Evolutionary conservation across 2,888 invertebrate genomes (phyloP), one percentile per base, ranked within the genome.

Genomic region (Cerastoderma edule): DNA sequence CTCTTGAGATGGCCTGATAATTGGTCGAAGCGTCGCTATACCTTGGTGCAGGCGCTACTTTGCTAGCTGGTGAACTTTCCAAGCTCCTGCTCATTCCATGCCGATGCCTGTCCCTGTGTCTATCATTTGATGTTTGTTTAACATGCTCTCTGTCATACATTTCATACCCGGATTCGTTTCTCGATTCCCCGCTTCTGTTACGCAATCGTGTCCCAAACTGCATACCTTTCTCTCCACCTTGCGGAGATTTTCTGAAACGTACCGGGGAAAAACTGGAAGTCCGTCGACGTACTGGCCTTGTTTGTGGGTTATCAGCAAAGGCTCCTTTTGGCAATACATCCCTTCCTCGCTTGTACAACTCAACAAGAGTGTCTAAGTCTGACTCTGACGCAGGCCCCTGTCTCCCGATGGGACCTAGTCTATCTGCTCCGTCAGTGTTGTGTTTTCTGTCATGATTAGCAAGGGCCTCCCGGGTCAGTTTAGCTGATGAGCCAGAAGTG

Each of bases 391-490:
- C 81, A 10, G 76, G 82, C n/a, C 78, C 81, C 32, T 67, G 72
- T 24, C 74, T 53, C 27, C 74, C 69, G n/a, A 48, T 57, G 2
- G 67, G 67, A 39, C 69, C 57, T n/a, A 69, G 13, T 54, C 74
- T 56, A 13, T 48, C 39, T 33, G 54, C 66, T 22, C 56, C 69
- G 67, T 67, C 63, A 27, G 75, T 67, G 22, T 63, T 28, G 54
- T 80, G 66, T 57, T 67, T 48, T 13, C 39, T 33, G 24, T 85
- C 76, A 63, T 85, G 85, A 22, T 67, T 71, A 0, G 82, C 85
- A 2, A 85, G 67, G 22, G 83, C 85, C 19, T 75, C 69, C 10
- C 77, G 50, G 24, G 85, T 85, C 4, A 85, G 78, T 44, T 77
- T 44, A 27, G 77, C 67, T 16, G 80, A 76, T 1, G 72, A 50